These are phyloP conservation scores for Ooceraea biroi DNA, from an alignment of 1,140 invertebrate species.

Conservation along the genomic window DNA sequence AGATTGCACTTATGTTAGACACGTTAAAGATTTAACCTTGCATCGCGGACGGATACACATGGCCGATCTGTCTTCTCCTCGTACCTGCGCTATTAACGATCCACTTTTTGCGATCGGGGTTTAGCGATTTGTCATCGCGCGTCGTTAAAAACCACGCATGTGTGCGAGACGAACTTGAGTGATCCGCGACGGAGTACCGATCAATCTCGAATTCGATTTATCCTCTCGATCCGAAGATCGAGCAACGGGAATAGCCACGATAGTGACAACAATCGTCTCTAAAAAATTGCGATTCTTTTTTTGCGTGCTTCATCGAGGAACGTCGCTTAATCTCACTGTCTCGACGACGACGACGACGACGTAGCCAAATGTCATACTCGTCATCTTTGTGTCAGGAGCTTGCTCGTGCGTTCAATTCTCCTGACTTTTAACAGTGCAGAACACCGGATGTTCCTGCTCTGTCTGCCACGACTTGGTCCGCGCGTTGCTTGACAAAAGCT, in stretches of 20 bases:
- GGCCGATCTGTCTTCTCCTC: constrained; percentile 32
- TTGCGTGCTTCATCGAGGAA: no score
- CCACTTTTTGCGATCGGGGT: constrained; percentile 46
- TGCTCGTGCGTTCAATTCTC: neutral
- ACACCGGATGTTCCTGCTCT: constrained; percentile 19
- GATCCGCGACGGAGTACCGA: constrained; percentile 11
- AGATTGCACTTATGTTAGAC: constrained; percentile 61
- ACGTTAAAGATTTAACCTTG: constrained; percentile 44
- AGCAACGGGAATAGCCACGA: no score
- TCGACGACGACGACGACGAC: no score
- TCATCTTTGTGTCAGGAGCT: neutral
- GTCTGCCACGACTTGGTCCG: constrained; percentile 3
- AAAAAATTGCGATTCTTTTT: no score
- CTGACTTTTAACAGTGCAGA: neutral
- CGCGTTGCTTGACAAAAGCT: constrained; percentile 41
- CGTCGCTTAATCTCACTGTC: no score
- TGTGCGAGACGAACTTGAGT: constrained; percentile 10
- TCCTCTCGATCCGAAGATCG: neutral
- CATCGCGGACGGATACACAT: constrained; percentile 26
- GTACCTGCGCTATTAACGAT: constrained; percentile 30
- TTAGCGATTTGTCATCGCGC: constrained; percentile 55
- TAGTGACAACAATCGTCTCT: no score
- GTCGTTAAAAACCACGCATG: neutral
- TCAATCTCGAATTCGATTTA: constrained; percentile 3
- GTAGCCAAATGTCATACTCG: no score